These are phyloP conservation scores for Pyrrhosoma nymphula DNA, from an alignment of 2,888 invertebrate genomes.

Conservation along the genomic window DNA sequence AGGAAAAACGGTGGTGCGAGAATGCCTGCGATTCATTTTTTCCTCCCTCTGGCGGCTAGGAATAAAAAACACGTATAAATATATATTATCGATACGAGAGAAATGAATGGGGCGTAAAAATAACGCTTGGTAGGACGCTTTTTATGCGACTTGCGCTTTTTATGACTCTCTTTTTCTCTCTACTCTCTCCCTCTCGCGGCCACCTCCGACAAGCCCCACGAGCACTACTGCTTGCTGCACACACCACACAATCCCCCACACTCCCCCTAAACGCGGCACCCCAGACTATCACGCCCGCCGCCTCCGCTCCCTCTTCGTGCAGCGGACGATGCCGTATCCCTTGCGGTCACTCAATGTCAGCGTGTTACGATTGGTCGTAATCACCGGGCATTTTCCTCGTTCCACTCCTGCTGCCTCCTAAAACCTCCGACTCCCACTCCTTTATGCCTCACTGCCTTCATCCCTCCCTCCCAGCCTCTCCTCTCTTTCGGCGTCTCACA, in stretches of 20 bases:
- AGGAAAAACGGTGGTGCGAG: constrained; percentile 39
- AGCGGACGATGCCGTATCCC: constrained; percentile 55
- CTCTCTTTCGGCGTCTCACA: not conserved
- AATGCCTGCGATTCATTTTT: constrained; percentile 52
- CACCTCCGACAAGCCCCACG: not conserved
- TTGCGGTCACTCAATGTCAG: constrained; percentile 65
- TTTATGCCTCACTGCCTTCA: not conserved
- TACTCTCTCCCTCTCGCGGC: not conserved
- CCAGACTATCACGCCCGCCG: not conserved
- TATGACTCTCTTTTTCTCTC: constrained; percentile 47
- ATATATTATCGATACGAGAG: constrained; percentile 66
- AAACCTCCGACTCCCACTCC: not conserved
- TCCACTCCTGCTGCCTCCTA: not conserved
- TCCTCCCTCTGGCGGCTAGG: constrained; percentile 48
- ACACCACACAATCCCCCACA: not conserved
- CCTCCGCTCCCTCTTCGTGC: not conserved
- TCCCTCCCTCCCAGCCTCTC: not conserved
- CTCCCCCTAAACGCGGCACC: not conserved
- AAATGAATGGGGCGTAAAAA: constrained; percentile 67
- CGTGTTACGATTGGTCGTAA: constrained; percentile 65
- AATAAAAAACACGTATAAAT: constrained; percentile 64
- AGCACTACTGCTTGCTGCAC: not conserved
- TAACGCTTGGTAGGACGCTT: constrained; percentile 65
- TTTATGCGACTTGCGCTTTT: constrained; percentile 62
- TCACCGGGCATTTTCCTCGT: constrained; percentile 57